Percentiles rank a stretch among this genome's conserved stretches.
Conservation (phyloP, 2,888 invertebrate species). For the Caenorhabditis angaria region DNA sequence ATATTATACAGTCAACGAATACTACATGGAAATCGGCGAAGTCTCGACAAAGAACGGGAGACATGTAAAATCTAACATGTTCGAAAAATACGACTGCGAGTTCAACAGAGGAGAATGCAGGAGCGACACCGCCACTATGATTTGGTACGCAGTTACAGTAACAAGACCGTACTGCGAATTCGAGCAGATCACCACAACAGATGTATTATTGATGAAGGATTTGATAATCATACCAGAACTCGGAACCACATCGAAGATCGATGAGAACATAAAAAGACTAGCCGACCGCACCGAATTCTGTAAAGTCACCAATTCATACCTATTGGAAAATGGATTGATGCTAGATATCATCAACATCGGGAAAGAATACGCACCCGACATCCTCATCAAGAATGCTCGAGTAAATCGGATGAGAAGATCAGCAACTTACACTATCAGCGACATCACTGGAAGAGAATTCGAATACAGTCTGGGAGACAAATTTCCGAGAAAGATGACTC, state of each 20-base stretch:
- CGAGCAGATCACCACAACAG: background rate
- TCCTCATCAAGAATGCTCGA: background rate
- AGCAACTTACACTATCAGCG: background rate
- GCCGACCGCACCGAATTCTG: background rate
- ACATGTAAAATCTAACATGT: background rate
- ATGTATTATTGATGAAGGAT: background rate
- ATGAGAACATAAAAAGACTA: background rate
- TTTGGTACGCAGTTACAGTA: background rate
- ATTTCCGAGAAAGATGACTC: background rate
- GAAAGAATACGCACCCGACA: background rate
- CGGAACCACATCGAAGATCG: background rate
- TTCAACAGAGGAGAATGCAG: background rate
- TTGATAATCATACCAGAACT: background rate
- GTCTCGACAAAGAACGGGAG: background rate
- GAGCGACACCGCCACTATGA: background rate
- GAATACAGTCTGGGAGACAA: background rate
- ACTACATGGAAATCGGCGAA: background rate
- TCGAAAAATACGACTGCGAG: background rate
- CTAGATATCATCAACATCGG: background rate
- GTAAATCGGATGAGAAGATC: background rate
- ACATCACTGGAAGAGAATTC: background rate
- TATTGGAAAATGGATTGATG: background rate
- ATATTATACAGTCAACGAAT: background rate
- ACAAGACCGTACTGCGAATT: background rate
- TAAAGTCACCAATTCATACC: background rate